Conservation (phyloP, 2,113 vertebrate species). For the Hepsetus odoe region DNA sequence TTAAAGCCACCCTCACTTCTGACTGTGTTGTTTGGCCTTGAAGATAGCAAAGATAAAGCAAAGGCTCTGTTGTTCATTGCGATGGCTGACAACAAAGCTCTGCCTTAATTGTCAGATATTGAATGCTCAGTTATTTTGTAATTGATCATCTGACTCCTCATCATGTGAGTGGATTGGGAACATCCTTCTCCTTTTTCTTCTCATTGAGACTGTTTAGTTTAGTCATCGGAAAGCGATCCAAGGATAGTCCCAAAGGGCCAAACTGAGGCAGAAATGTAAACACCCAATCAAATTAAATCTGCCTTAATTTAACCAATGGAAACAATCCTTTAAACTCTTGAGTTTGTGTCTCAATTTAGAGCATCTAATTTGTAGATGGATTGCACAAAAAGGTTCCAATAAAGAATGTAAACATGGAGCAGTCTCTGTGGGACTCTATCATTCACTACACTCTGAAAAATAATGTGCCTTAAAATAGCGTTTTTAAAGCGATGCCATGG, state of each 20-base stretch:
- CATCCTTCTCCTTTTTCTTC: not conserved
- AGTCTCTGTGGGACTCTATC: not conserved
- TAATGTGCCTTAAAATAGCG: not conserved
- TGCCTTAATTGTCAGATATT: not conserved
- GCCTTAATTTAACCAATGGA: conserved; percentile 20
- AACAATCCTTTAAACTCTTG: not conserved
- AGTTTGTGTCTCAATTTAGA: not conserved
- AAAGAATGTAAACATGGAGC: not conserved
- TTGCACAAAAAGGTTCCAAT: not conserved
- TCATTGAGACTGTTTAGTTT: conserved; percentile 26
- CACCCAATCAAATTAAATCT: conserved; percentile 30
- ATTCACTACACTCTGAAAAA: not conserved
- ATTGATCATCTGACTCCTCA: not conserved
- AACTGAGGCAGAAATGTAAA: conserved; percentile 29
- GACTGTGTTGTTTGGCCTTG: conserved; percentile 32
- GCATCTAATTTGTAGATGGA: conserved; percentile 9
- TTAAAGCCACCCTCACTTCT: conserved; percentile 5
- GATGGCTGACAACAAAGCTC: not conserved
- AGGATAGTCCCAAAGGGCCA: not conserved
- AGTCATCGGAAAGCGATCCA: conserved; percentile 7
- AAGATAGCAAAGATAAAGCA: not conserved
- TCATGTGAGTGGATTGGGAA: not conserved
- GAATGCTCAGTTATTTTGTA: conserved; percentile 10
- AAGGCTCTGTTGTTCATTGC: not conserved
- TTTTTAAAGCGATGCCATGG: not conserved